These are phyloP conservation scores for Drosophila affinis DNA, from an alignment of 2,888 invertebrate species.

Conservation along the genomic window DNA sequence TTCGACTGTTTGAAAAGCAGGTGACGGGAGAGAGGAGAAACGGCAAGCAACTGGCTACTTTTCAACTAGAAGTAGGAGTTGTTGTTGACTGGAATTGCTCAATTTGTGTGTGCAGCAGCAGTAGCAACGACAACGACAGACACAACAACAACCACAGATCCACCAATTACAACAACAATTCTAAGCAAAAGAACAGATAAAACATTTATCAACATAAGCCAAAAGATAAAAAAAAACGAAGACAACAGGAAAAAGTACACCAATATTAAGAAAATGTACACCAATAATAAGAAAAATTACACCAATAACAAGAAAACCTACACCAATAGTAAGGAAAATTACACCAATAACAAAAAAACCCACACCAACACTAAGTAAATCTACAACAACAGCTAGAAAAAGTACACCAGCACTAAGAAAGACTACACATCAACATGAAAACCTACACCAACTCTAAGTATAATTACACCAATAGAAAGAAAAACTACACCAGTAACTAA, in stretches of 20 bases:
- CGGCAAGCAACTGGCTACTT: constrained; percentile 65
- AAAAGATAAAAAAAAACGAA: neutral
- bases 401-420: no score
- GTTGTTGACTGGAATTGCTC: constrained; percentile 80
- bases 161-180: neutral
- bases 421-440: no score
- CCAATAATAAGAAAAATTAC: no score
- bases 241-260: neutral
- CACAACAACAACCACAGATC: constrained; percentile 25
- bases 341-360: neutral
- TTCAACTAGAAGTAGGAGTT: constrained; percentile 77
- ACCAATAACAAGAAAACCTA: no score
- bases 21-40: constrained; percentile 3
- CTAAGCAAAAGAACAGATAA: neutral
- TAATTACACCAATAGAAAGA: no score
- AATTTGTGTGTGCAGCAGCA: constrained; percentile 67
- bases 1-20: constrained; percentile 48
- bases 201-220: neutral
- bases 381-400: neutral
- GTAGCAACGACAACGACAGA: constrained; percentile 27
- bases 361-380: no score
- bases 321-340: neutral
- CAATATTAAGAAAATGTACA: neutral
- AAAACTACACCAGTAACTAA: no score
- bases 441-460: no score